A percentile compares a stretch with the other conserved stretches of the same genome.
Evolutionary conservation across 2,888 invertebrate species (phyloP).

Genomic region (Drosophila cognata): DNA sequence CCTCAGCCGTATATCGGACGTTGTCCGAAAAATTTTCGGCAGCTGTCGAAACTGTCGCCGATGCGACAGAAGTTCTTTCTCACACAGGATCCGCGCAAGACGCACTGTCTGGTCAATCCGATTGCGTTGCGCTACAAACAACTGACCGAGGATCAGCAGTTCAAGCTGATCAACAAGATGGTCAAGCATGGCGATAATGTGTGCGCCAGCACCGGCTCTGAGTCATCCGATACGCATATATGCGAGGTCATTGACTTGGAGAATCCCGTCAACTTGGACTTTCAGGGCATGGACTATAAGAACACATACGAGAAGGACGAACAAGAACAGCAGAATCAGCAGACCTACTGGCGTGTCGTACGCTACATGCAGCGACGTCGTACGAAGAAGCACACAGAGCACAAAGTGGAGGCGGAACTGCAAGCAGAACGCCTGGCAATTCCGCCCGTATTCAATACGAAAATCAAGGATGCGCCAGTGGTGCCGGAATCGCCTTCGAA

Average conservation of each 20-base stretch:
- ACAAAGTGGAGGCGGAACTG: constrained; percentile 68
- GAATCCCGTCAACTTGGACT: constrained; percentile 82
- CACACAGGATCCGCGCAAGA: constrained; percentile 82
- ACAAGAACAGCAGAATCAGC: constrained; percentile 79
- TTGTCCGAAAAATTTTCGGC: constrained; percentile 70
- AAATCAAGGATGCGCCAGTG: constrained; percentile 41
- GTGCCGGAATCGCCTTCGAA: constrained; percentile 1
- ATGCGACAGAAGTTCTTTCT: constrained; percentile 77
- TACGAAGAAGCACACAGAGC: constrained; percentile 59
- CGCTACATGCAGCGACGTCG: constrained; percentile 79
- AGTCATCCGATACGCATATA: constrained; percentile 71
- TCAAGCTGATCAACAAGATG: constrained; percentile 69
- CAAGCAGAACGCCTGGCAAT: constrained; percentile 69
- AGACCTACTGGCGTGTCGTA: constrained; percentile 77
- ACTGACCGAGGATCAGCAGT: constrained; percentile 59
- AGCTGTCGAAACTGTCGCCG: constrained; percentile 67
- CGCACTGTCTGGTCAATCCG: constrained; percentile 81
- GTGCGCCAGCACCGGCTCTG: constrained; percentile 71
- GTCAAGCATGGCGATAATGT: constrained; percentile 82
- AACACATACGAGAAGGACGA: constrained; percentile 82
- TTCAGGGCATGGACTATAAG: constrained; percentile 83
- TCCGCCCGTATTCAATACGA: constrained; percentile 63
- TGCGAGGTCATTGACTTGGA: constrained; percentile 83
- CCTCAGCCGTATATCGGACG: constrained; percentile 70
- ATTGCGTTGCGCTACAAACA: constrained; percentile 68